Evolutionary conservation across 2,113 vertebrate species (phyloP), one percentile per base, ranked within the genome.

Genomic region (Platichthys flesus): DNA sequence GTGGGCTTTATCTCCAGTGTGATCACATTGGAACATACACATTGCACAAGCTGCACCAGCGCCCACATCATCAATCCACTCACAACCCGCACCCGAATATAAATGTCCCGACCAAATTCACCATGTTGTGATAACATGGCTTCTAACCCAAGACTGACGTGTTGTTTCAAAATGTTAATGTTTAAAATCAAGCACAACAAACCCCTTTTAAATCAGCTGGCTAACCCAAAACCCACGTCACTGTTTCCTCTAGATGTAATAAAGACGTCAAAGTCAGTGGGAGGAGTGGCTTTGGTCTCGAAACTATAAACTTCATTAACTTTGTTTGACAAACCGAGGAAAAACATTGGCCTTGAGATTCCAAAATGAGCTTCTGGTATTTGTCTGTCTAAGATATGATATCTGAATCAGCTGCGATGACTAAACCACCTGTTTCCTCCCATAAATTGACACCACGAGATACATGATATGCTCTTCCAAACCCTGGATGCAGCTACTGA

Each of bases 1-100:
- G n/a, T 0, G 20, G 63, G 35, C 62, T 71, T 80, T 78, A 86
- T 76, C 74, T 73, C 12, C 28, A 67, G 47, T 47, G 61, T 79
- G 69, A 73, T 82, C 9, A 31, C 23, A 60, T 31, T 42, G 24
- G 10, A 31, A 72, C 52, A 56, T 57, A 70, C 57, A 66, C 37
- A 45, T 40, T 54, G 28, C 31, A 68, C 52, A 74, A 5, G 23
- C 45, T 47, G 37, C 49, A 12, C 26, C 24, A 51, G 15, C 20
- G 4, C 74, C 51, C 78, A 77, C 51, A 54, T 49, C 23, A 54
- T 68, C 72, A 42, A 56, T 64, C 49, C 28, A 76, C 64, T 66
- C 35, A 24, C 28, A 20, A n/a, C 65, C 59, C n/a, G 73, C 63
- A 58, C 37, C 37, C 42, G 47, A 54, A 79, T 54, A 79, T 74